These are phyloP conservation scores for Eremophila alpestris DNA, from an alignment of 2,797 vertebrate species.

Conservation along the genomic window DNA sequence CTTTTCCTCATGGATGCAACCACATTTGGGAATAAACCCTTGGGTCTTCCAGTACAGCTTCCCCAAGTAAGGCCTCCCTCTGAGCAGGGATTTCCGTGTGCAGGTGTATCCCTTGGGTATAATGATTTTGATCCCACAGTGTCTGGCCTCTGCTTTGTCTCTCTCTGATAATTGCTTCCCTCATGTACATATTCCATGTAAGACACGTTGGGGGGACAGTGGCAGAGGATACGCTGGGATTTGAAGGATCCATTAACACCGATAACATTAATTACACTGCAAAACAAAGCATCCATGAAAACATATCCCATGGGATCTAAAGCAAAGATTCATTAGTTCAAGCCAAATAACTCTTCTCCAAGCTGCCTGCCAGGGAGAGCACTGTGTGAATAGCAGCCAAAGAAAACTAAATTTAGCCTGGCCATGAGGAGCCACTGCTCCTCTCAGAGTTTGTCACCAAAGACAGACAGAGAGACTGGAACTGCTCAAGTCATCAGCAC, in stretches of 20 bases:
- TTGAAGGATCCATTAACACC: not conserved
- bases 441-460: not conserved
- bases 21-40: not conserved
- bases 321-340: not conserved
- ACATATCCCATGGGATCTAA: not conserved
- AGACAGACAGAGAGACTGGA: not conserved
- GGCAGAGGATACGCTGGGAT: not conserved
- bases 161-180: not conserved
- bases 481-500: not conserved
- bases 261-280: slow-evolving; percentile 16
- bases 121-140: not conserved
- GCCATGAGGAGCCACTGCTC: not conserved
- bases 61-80: not conserved
- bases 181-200: not conserved
- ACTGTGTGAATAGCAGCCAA: not conserved
- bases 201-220: not conserved
- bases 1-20: not conserved
- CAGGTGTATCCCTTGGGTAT: not conserved
- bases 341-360: not conserved
- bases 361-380: not conserved
- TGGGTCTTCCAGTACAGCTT: not conserved
- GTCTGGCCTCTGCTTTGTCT: not conserved
- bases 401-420: not conserved
- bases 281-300: not conserved
- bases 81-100: not conserved